Evolutionary conservation across 2,888 invertebrate genomes (phyloP), one percentile per base, ranked within the genome.

Genomic region (Synergus umbraculus): DNA sequence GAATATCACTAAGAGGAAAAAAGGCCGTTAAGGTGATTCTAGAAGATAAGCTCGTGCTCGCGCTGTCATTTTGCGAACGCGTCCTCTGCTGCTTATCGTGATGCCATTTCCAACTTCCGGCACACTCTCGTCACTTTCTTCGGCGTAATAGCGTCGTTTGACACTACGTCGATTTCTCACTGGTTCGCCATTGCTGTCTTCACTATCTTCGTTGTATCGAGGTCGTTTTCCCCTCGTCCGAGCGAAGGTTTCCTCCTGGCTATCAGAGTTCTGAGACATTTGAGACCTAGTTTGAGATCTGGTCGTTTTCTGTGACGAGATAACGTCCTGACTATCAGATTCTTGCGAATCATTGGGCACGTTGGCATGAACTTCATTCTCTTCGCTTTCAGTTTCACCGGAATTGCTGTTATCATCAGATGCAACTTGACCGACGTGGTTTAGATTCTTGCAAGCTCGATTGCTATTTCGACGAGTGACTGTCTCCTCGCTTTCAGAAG

Each of bases 1-100:
- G 22, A 29, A 73, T 54, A 73, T 73, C 29, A 73, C 49, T 73
- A 54, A 73, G 13, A 54, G 54, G 18, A 79, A 80, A 82, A 86
- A 86, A 87, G 86, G 85, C 83, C 86, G 87, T 88, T 89, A 90
- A 84, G 89, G 89, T 86, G 88, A 93, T 83, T 93, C 93, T 49
- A 93, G 89, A 82, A 94, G 91, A 86, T 95, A 94, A 76, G 96
- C 96, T 77, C 96, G 94, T 81, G 96, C 97, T 90, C 96, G 95
- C 79, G 96, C 95, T 43, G 97, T 97, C 86, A 97, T 94, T 92
- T 96, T 96, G 77, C 98, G 94, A 79, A 98, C 95, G 64, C 98
- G 94, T 3, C 98, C 98, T 77, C 98, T 94, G 87, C 97, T 97
- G 90, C 96, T 96, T 49, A 96, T 94, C 86, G 94, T 95, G 69